These are phyloP conservation scores for Tenodera sinensis DNA, from an alignment of 2,888 invertebrate genomes.

Conservation along the genomic window DNA sequence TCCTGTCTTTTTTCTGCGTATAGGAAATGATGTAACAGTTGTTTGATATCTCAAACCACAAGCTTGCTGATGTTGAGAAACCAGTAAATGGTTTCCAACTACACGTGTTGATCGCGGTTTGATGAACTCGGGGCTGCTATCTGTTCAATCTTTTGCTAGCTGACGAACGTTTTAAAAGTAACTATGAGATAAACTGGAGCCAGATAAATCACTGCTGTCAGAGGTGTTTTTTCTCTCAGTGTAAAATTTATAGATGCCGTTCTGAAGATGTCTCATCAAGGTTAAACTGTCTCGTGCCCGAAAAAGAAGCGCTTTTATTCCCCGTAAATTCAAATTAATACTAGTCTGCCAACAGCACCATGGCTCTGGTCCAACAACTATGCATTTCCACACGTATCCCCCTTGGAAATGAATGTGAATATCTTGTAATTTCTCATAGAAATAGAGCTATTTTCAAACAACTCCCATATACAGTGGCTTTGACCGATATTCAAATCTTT, in stretches of 20 bases:
- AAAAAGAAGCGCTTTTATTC: neutral
- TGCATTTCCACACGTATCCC: neutral
- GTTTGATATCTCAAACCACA: too few species aligned
- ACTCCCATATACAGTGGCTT: too few species aligned
- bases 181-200: neutral
- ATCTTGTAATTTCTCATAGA: too few species aligned
- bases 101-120: neutral
- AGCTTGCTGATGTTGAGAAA: too few species aligned
- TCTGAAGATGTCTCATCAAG: neutral
- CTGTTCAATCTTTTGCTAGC: neutral
- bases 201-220: neutral
- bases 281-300: neutral
- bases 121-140: neutral
- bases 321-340: neutral
- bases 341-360: neutral
- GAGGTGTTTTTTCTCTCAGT: neutral
- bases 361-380: neutral
- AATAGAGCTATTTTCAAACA: too few species aligned
- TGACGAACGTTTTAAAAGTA: neutral
- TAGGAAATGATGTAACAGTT: too few species aligned
- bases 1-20: too few species aligned
- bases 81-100: neutral
- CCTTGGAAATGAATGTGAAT: too few species aligned
- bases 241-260: neutral
- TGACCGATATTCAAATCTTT: too few species aligned